These are phyloP conservation scores for Pluvianellus socialis DNA, from an alignment of 2,113 vertebrate genomes.

Conservation along the genomic window DNA sequence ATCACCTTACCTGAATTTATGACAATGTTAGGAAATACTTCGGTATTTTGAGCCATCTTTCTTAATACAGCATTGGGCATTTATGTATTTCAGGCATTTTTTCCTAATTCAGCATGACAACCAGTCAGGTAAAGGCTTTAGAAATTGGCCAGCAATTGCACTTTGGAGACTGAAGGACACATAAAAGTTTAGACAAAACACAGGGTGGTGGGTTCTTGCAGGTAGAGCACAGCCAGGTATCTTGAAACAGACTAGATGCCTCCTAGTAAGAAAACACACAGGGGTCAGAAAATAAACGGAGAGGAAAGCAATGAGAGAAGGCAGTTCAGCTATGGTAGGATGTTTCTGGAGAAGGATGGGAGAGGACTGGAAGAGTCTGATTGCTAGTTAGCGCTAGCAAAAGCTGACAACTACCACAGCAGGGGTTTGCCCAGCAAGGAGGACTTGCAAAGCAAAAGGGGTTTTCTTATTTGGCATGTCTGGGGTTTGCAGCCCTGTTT, in stretches of 20 bases:
- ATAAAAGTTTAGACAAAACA: neutral
- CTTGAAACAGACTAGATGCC: neutral
- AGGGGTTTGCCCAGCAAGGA: neutral
- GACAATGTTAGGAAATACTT: neutral
- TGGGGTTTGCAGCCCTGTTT: neutral
- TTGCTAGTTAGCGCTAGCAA: neutral
- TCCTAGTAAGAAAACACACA: neutral
- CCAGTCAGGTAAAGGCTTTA: neutral
- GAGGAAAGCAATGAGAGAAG: neutral
- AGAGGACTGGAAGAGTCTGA: neutral
- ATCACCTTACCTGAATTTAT: neutral
- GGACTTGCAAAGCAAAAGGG: rapidly evolving
- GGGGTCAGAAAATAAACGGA: neutral
- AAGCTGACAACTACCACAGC: neutral
- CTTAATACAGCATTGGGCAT: neutral
- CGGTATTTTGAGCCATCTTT: neutral
- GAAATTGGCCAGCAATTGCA: neutral
- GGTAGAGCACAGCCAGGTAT: neutral
- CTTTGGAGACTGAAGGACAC: neutral
- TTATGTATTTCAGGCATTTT: neutral
- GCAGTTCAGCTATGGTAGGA: too few species aligned
- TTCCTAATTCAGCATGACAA: neutral
- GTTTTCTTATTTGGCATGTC: neutral
- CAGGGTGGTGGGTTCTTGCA: neutral
- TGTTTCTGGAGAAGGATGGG: neutral